phyloP scores from a whole-genome alignment of 2,113 vertebrate genomes.

The Tapirus terrestris region DNA sequence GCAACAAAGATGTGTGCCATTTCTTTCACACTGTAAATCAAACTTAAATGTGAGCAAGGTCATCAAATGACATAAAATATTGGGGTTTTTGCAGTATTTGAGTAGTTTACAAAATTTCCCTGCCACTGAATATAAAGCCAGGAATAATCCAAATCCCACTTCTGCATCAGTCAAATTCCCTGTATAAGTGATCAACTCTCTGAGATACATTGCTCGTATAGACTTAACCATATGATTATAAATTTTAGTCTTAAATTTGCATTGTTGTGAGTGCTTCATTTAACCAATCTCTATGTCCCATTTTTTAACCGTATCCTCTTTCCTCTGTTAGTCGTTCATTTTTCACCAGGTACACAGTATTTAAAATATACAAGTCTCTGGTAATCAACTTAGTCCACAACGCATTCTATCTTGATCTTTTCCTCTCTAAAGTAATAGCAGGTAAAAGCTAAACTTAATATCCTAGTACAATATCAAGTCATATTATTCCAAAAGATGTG shows the following conservation, averaged over 20 bases:
- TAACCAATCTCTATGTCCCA: rapidly evolving
- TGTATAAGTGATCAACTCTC: neutral
- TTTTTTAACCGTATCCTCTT: neutral
- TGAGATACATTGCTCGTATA: neutral
- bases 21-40: neutral
- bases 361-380: neutral
- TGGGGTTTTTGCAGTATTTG: neutral
- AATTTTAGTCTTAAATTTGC: neutral
- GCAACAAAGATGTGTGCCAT: neutral
- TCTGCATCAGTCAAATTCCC: neutral
- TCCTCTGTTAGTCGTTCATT: neutral
- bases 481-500: neutral
- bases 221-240: neutral
- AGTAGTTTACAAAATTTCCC: neutral
- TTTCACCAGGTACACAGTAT: neutral
- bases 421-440: neutral
- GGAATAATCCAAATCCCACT: neutral
- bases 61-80: constrained; percentile 23
- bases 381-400: neutral
- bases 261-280: neutral
- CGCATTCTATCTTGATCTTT: neutral
- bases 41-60: neutral
- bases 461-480: neutral
- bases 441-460: neutral
- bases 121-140: neutral